Base-by-base conservation (phyloP, 2,888 invertebrate species). In the Mylabris sibirica region DNA sequence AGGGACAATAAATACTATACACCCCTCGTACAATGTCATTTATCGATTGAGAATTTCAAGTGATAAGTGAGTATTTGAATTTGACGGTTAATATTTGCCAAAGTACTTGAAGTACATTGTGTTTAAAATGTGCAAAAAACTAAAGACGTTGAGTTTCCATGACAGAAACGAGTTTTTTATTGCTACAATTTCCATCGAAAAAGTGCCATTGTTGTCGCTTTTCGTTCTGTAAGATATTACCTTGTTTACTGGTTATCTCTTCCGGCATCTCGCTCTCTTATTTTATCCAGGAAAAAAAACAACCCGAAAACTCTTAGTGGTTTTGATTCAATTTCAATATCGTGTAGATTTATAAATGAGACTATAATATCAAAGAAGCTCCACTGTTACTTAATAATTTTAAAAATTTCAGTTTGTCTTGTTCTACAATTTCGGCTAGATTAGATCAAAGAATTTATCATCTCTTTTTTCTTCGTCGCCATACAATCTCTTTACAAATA, bases 151-250 rank as follows among this genome's bases (percentile, higher is more conserved):
- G n/a, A n/a, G n/a, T n/a, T n/a, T n/a, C n/a, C n/a, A n/a, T n/a
- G n/a, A 30, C 8, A 30, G 8, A 30, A 30, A 17, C 17, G 6
- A 5, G 44, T 17, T 44, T 17, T 44, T 44, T 41, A 14, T 14
- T 3, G 1, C 9, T 8, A 9, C 11, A 22, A 2, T 53, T 22
- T 9, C 11, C 8, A 22, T 20, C 2, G 24, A 57, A 57, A 30
- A 57, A 49, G 20, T 49, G 49, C 49, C 49, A 49, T 49, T 49
- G 49, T 49, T 49, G 49, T 20, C 49, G 49, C 49, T 49, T 49
- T 49, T 8, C 24, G 57, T 57, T 22, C 57, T 20, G 57, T 24
- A 14, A 57, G 57, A 24, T 57, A 57, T 57, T 57, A 22, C 12
- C 24, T 57, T 57, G 57, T 57, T 57, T 57, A 57, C 57, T 24